Percentiles rank a stretch among this genome's conserved stretches.
Evolutionary conservation across 2,888 invertebrate species (phyloP).

Genomic region (Heliconius sara): DNA sequence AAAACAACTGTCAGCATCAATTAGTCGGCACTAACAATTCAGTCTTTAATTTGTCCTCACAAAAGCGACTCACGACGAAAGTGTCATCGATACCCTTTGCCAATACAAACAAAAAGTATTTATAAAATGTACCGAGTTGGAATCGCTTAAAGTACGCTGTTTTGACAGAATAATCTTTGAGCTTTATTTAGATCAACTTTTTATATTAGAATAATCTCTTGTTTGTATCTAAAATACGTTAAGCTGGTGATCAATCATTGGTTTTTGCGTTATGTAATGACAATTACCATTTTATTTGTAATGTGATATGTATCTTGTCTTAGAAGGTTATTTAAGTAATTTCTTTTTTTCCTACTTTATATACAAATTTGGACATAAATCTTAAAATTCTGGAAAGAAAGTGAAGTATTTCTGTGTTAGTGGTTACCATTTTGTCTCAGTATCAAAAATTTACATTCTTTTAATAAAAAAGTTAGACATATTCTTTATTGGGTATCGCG

Average conservation of each 20-base stretch:
- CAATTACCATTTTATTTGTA: not conserved
- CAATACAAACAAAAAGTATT: slow-evolving; percentile 27
- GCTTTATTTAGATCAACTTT: slow-evolving; percentile 41
- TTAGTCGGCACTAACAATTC: slow-evolving; percentile 10
- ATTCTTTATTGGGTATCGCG: too few species aligned
- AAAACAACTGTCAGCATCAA: slow-evolving; percentile 6
- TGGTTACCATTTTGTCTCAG: not conserved
- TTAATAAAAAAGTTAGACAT: not conserved
- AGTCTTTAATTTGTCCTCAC: not conserved
- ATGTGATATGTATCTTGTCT: not conserved
- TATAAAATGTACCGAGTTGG: slow-evolving; percentile 20
- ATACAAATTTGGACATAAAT: not conserved
- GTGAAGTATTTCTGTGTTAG: not conserved
- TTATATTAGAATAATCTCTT: slow-evolving; percentile 44
- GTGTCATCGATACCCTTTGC: slow-evolving; percentile 21
- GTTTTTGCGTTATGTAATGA: slow-evolving; percentile 38
- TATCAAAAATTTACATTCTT: not conserved
- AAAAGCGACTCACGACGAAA: slow-evolving; percentile 11
- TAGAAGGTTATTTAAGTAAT: not conserved
- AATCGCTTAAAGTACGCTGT: slow-evolving; percentile 22
- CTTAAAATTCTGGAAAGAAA: not conserved
- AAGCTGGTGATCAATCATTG: slow-evolving; percentile 31
- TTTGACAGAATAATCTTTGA: slow-evolving; percentile 39
- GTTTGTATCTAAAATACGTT: slow-evolving; percentile 40
- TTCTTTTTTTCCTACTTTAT: not conserved